Conservation (phyloP, 2,888 invertebrate species). For the Parelbella ahira region DNA sequence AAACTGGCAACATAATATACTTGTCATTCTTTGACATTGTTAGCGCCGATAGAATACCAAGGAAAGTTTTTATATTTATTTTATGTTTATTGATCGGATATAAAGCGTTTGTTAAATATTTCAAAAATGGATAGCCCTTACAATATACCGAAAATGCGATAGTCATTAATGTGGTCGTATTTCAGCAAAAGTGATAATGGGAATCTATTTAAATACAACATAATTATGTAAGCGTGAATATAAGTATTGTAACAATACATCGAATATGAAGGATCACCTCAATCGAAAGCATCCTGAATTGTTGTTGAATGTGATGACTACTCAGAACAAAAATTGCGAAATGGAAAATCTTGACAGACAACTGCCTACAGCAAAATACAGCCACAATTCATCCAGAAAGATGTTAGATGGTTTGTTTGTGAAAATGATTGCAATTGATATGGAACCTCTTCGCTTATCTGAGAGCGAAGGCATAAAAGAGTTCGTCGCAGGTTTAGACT, state of each 20-base stretch:
- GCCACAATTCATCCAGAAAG: conserved; percentile 7
- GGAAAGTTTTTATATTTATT: neutral
- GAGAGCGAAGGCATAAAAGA: conserved; percentile 12
- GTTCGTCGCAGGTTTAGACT: conserved; percentile 11
- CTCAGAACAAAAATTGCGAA: conserved; percentile 2
- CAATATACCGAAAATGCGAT: neutral
- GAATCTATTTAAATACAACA: neutral
- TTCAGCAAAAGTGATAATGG: neutral
- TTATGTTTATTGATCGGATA: neutral
- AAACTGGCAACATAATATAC: neutral
- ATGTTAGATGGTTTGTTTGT: conserved; percentile 10
- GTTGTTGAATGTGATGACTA: neutral
- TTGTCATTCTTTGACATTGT: neutral
- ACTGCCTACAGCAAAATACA: conserved; percentile 6
- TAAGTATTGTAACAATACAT: conserved; percentile 7
- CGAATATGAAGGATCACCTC: conserved; percentile 4
- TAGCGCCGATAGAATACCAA: neutral
- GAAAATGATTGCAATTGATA: conserved; percentile 10
- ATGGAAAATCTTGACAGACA: conserved; percentile 2
- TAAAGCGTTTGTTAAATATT: neutral
- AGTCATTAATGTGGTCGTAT: conserved; percentile 1
- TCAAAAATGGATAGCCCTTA: neutral
- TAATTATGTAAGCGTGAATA: conserved; percentile 1
- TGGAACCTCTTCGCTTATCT: conserved; percentile 11
- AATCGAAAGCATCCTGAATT: conserved; percentile 2